phyloP scores from a whole-genome alignment of 2,797 vertebrate genomes.

The Leptoclinus maculatus region DNA sequence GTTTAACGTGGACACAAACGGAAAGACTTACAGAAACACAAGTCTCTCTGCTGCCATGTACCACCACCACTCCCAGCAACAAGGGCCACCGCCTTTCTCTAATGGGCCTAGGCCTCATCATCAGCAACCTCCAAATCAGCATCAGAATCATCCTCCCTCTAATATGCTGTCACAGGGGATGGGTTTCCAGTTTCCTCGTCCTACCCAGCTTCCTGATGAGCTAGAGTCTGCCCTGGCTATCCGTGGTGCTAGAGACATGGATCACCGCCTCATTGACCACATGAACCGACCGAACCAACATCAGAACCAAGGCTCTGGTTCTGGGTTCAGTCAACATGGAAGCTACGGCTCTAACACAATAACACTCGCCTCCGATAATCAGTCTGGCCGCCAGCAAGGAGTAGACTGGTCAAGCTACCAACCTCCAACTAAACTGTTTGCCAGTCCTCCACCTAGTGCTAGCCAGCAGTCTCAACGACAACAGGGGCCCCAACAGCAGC shows the following conservation, averaged over 20 bases:
- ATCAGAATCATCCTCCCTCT: conserved; percentile 46
- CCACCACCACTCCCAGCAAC: conserved; percentile 82
- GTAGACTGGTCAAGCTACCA: conserved; percentile 77
- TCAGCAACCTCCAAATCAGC: conserved; percentile 63
- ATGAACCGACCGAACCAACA: conserved; percentile 58
- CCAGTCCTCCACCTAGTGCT: conserved; percentile 37
- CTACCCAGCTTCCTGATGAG: conserved; percentile 77
- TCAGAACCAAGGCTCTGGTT: conserved; percentile 73
- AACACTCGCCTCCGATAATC: conserved; percentile 68
- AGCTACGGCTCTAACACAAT: conserved; percentile 59
- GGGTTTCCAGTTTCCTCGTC: conserved; percentile 76
- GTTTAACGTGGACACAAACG: conserved; percentile 81
- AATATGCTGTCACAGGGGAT: conserved; percentile 70
- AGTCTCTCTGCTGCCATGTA: conserved; percentile 77
- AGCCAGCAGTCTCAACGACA: conserved; percentile 55
- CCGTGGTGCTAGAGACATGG: conserved; percentile 72
- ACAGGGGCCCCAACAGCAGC: conserved; percentile 55
- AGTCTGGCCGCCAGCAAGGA: conserved; percentile 60
- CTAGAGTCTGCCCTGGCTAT: conserved; percentile 78
- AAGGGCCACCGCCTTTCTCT: conserved; percentile 65
- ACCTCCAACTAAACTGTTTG: conserved; percentile 74
- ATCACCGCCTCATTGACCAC: conserved; percentile 74
- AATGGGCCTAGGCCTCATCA: conserved; percentile 63
- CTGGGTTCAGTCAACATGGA: conserved; percentile 81
- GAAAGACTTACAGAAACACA: conserved; percentile 61